Percentiles rank a stretch among this genome's conserved stretches.
Evolutionary conservation across 2,113 vertebrate species (phyloP).

Genomic region (Edolisoma coerulescens): DNA sequence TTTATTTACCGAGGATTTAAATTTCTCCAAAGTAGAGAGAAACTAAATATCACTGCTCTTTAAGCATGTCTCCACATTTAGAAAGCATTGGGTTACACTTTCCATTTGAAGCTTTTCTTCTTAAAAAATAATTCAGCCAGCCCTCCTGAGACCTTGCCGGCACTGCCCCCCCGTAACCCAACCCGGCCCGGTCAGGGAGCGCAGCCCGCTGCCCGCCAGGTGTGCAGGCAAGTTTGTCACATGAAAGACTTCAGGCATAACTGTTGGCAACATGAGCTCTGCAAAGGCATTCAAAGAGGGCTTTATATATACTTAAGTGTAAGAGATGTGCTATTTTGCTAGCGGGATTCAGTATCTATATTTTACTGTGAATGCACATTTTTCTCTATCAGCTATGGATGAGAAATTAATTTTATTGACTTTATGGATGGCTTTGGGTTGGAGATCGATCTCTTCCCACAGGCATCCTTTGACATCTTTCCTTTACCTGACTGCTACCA

Average conservation of each 20-base stretch:
- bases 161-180: slow-evolving; percentile 53
- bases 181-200: background rate
- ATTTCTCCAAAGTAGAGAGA: slow-evolving; percentile 56
- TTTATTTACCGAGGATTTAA: slow-evolving; percentile 62
- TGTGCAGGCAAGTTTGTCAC: slow-evolving; percentile 50
- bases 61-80: slow-evolving; percentile 43
- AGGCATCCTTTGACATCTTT: background rate
- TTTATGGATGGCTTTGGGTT: background rate
- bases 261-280: slow-evolving; percentile 12
- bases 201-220: slow-evolving; percentile 26
- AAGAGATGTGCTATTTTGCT: background rate
- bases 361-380: background rate
- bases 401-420: slow-evolving; percentile 33
- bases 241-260: slow-evolving; percentile 2
- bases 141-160: slow-evolving; percentile 35
- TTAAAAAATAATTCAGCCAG: slow-evolving; percentile 57
- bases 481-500: background rate
- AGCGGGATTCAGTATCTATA: background rate
- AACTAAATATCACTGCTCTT: slow-evolving; percentile 55
- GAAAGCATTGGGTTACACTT: slow-evolving; percentile 68
- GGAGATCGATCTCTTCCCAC: background rate
- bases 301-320: background rate
- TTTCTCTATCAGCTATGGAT: background rate
- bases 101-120: slow-evolving; percentile 66
- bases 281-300: background rate